Evolutionary conservation across 1,140 invertebrate species (phyloP).

Genomic region (Drosophila parabipectinata): DNA sequence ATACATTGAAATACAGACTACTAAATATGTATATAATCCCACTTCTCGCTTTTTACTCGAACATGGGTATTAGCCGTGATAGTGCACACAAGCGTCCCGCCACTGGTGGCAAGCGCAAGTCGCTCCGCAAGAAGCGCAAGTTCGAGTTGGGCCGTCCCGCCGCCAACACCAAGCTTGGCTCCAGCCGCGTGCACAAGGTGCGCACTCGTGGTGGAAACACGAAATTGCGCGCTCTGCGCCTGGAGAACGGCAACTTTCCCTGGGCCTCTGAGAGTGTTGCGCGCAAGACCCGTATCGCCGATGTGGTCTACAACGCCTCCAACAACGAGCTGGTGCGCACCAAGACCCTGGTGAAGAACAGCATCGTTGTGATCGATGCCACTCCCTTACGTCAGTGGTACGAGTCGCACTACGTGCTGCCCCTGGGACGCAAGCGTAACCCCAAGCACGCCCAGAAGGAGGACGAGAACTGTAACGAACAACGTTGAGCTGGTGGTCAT

Average conservation of each 20-base stretch:
- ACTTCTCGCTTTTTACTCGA: constrained; percentile 87
- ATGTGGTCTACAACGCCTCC: constrained; percentile 99
- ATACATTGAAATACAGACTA: too few species aligned
- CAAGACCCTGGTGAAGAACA: constrained; percentile 99
- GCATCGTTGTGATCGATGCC: constrained; percentile 98
- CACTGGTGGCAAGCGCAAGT: constrained; percentile 98
- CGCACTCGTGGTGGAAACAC: constrained; percentile 98
- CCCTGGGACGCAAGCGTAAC: constrained; percentile 97
- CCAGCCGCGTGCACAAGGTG: constrained; percentile 95
- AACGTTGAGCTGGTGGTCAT: too few species aligned
- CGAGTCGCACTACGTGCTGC: constrained; percentile 97
- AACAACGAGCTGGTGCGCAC: constrained; percentile 99
- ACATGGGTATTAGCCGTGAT: constrained; percentile 95
- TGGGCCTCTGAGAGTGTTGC: constrained; percentile 98
- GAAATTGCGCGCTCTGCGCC: constrained; percentile 97
- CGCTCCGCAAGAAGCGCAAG: constrained; percentile 99
- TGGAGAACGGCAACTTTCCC: constrained; percentile 98
- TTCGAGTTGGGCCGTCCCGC: constrained; percentile 99
- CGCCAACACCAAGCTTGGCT: constrained; percentile 98
- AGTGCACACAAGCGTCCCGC: constrained; percentile 99
- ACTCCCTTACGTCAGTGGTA: constrained; percentile 99
- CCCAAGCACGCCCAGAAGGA: constrained; percentile 94
- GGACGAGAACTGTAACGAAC: constrained; percentile 90
- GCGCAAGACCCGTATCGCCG: constrained; percentile 98
- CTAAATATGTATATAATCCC: constrained; percentile 74